phyloP scores from a whole-genome alignment of 2,113 vertebrate genomes.

The Perca flavescens region DNA sequence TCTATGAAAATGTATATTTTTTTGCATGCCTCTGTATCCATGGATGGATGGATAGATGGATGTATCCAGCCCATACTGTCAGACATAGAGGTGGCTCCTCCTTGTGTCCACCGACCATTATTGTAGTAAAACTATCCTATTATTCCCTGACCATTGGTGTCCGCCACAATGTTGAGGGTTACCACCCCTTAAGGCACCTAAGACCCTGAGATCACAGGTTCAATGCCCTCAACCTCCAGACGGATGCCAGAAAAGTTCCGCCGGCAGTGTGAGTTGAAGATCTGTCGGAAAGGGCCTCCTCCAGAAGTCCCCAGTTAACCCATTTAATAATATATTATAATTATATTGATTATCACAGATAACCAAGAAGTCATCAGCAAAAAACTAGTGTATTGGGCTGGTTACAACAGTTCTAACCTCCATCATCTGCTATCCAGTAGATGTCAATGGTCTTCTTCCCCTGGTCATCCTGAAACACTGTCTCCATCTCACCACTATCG shows the following conservation, averaged over 20 bases:
- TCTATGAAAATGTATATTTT: not conserved
- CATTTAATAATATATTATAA: too few species aligned
- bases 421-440: slow-evolving; percentile 87
- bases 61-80: not conserved
- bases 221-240: too few species aligned
- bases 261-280: too few species aligned
- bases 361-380: not conserved
- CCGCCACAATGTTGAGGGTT: too few species aligned
- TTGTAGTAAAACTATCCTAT: not conserved
- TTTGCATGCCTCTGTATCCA: not conserved
- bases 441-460: slow-evolving; percentile 82
- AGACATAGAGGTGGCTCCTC: not conserved
- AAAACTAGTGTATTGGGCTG: not conserved
- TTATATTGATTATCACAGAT: not conserved
- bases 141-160: too few species aligned
- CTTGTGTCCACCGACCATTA: not conserved
- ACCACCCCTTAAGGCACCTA: too few species aligned
- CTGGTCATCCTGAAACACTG: slow-evolving; percentile 81
- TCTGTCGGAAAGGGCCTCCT: too few species aligned
- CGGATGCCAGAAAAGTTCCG: too few species aligned
- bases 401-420: slow-evolving; percentile 45
- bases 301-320: too few species aligned
- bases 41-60: too few species aligned
- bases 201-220: too few species aligned
- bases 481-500: slow-evolving; percentile 64